Evolutionary conservation across 2,888 invertebrate species (phyloP).

Genomic region (Philereme transversata): DNA sequence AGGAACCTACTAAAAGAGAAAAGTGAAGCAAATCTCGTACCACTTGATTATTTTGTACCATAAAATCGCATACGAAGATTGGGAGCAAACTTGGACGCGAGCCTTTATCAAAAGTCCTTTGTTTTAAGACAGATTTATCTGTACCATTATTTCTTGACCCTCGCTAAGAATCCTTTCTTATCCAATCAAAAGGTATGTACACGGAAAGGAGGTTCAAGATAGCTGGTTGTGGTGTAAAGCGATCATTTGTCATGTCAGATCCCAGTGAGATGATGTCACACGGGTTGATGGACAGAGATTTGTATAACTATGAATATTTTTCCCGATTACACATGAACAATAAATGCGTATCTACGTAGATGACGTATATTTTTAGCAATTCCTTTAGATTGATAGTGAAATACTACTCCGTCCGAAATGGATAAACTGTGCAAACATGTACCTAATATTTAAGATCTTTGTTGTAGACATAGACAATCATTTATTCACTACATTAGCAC

Average conservation of each 20-base stretch:
- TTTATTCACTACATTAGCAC: no score
- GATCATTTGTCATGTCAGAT: constrained; percentile 81
- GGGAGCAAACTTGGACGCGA: constrained; percentile 36
- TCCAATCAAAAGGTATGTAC: constrained; percentile 13
- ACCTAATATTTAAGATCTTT: no score
- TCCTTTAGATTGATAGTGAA: no score
- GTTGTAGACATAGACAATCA: no score
- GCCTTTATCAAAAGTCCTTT: constrained; percentile 63
- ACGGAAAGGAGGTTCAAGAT: constrained; percentile 41
- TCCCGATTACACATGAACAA: constrained; percentile 25
- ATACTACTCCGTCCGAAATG: no score
- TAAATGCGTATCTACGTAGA: no score
- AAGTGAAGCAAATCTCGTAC: not conserved
- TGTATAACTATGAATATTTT: constrained; percentile 74
- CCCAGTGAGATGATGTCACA: constrained; percentile 66
- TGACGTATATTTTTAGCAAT: no score
- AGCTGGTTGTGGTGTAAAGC: constrained; percentile 51
- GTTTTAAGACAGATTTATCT: constrained; percentile 59
- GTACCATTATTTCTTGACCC: constrained; percentile 49
- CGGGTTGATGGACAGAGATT: constrained; percentile 73
- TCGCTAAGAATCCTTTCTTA: constrained; percentile 13
- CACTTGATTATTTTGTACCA: not conserved
- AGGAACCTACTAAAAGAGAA: not conserved
- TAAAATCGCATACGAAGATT: constrained; percentile 8
- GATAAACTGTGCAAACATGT: no score